A percentile compares a stretch with the other conserved stretches of the same genome.
Conservation (phyloP, 2,888 invertebrate genomes). For the Eustalomyia histrio region DNA sequence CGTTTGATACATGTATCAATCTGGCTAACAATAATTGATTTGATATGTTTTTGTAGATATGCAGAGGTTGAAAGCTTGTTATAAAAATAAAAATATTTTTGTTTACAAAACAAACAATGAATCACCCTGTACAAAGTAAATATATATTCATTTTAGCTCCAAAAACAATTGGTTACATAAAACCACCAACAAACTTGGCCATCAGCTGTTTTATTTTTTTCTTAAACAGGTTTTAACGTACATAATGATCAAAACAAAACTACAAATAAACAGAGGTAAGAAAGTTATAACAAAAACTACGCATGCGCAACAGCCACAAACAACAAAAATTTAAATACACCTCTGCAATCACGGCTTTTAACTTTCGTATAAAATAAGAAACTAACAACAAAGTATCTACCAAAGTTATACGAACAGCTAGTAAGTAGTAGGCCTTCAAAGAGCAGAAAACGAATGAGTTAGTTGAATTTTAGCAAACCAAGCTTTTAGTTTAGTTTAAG, state of each 20-base stretch:
- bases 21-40: no score
- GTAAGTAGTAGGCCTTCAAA: constrained; percentile 49
- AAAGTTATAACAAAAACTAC: constrained; percentile 13
- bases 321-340: constrained; percentile 4
- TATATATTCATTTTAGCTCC: not conserved
- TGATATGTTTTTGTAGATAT: no score
- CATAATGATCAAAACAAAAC: constrained; percentile 61
- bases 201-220: constrained; percentile 43
- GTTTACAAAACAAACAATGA: not conserved
- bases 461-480: constrained; percentile 8
- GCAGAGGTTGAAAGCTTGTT: no score
- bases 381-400: constrained; percentile 15
- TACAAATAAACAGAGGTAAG: constrained; percentile 12
- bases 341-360: constrained; percentile 27
- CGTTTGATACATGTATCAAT: no score
- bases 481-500: constrained; percentile 53
- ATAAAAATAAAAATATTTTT: no score
- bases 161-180: not conserved
- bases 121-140: not conserved
- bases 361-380: constrained; percentile 12
- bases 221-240: constrained; percentile 68
- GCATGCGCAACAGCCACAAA: constrained; percentile 52
- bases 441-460: constrained; percentile 10
- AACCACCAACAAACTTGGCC: not conserved
- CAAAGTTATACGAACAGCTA: not conserved